Conservation (phyloP, 2,113 vertebrate genomes). For the Sander vitreus region DNA sequence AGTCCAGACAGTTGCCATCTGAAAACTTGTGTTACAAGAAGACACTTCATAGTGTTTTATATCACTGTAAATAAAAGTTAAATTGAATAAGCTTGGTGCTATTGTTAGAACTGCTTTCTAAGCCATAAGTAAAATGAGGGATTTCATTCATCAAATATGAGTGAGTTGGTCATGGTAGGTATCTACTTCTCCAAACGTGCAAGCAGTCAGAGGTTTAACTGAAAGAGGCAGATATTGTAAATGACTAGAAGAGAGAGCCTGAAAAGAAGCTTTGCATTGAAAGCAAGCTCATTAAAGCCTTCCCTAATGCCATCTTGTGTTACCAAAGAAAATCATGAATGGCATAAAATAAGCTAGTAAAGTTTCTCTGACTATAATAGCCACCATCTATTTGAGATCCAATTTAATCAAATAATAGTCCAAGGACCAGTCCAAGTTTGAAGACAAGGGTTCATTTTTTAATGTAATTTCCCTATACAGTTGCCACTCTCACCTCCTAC, state of each 20-base stretch:
- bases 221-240: not conserved
- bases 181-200: not conserved
- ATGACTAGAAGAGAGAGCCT: not conserved
- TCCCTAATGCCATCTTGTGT: not conserved
- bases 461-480: not conserved
- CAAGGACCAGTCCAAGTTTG: not conserved
- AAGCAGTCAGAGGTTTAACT: not conserved
- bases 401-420: not conserved
- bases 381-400: not conserved
- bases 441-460: not conserved
- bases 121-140: not conserved
- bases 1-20: not conserved
- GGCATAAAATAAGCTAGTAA: not conserved
- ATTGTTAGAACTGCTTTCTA: not conserved
- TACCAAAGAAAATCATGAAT: slow-evolving; percentile 2
- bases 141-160: slow-evolving; percentile 1
- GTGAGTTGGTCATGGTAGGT: not conserved
- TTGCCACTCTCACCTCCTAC: not conserved
- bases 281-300: not conserved
- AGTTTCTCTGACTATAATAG: not conserved
- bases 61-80: not conserved
- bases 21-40: not conserved
- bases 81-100: not conserved
- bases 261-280: slow-evolving; percentile 29
- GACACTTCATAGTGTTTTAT: not conserved